Evolutionary conservation across 2,797 vertebrate genomes (phyloP).

Genomic region (Cryptoprocta ferox): DNA sequence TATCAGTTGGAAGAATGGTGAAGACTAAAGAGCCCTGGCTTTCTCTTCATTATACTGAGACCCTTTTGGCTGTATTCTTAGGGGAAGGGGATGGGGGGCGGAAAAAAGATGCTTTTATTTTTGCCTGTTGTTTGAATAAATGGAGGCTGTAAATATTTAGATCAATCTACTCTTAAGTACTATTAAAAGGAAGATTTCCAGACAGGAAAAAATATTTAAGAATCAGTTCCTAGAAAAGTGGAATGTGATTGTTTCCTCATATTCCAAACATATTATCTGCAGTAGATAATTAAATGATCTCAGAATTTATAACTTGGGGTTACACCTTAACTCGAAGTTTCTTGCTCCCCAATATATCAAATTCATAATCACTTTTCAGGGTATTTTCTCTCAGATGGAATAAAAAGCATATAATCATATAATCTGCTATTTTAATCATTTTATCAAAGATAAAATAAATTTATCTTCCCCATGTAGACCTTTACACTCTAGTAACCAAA

Average conservation of each 20-base stretch:
- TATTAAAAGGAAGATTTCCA: constrained; percentile 40
- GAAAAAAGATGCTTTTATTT: background rate
- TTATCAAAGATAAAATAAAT: constrained; percentile 3
- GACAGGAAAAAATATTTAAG: background rate
- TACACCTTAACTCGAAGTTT: background rate
- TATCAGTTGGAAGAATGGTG: background rate
- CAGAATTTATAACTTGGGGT: background rate
- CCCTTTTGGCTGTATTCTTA: background rate
- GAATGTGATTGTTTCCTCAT: background rate
- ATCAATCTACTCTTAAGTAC: constrained; percentile 25
- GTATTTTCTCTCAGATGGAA: background rate
- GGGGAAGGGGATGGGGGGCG: background rate
- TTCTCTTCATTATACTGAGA: background rate
- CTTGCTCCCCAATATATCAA: background rate
- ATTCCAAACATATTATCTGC: background rate
- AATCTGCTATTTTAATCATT: constrained; percentile 9
- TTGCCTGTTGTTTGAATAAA: constrained; percentile 17
- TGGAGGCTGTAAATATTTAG: constrained; percentile 46
- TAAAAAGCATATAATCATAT: background rate
- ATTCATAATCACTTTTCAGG: background rate
- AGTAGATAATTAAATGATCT: background rate
- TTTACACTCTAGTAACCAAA: background rate
- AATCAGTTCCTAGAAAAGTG: background rate
- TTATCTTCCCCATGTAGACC: background rate
- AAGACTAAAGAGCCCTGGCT: background rate